Evolutionary conservation across 1,140 invertebrate species (phyloP), one percentile per base, ranked within the genome.

Genomic region (Lithobius niger): DNA sequence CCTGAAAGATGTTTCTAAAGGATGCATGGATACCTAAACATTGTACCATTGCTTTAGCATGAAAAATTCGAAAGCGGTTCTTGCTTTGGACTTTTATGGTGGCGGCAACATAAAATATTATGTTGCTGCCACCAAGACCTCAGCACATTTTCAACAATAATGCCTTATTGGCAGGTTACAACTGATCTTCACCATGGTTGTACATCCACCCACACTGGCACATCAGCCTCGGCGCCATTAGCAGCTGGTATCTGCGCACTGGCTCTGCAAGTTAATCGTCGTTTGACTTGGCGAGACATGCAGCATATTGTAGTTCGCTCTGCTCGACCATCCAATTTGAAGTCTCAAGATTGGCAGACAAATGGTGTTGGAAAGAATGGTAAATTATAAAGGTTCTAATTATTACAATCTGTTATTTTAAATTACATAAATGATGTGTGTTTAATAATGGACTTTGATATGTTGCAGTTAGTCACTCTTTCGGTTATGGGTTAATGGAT

Each of bases 401-500:
- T 36, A 10, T 15, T 13, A 18, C 44, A 47, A 13, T 47, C 31
- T 10, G 31, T 36, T 36, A 36, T 10, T 36, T 36, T 36, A 6
- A 36, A n/a, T 36, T 6, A 10, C 31, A 6, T 36, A n/a, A 6
- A 36, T 36, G 6, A n/a, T 36, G 31, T 10, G 6, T 36, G 6
- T 10, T 36, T 36, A n/a, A 36, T 36, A 10, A 36, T 6, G 31
- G n/a, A 36, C n/a, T 36, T 6, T 6, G 31, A 36, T 36, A 6
- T 36, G 31, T 62, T 56, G 52, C 65, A 79, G 86, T 93, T 21
- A 91, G 86, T 63, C 91, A 95, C 67, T 91, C 94, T 70, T 97
- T 97, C 69, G 95, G 96, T 10, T 99, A 97, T 68, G 96, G 96
- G 16, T 71, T 99, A 19, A 96, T 99, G 88, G 93, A 99, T 73